Percentiles rank a stretch among this genome's conserved stretches.
Conservation (phyloP, 2,888 invertebrate species). For the Cataglyphis rosenhaueri region DNA sequence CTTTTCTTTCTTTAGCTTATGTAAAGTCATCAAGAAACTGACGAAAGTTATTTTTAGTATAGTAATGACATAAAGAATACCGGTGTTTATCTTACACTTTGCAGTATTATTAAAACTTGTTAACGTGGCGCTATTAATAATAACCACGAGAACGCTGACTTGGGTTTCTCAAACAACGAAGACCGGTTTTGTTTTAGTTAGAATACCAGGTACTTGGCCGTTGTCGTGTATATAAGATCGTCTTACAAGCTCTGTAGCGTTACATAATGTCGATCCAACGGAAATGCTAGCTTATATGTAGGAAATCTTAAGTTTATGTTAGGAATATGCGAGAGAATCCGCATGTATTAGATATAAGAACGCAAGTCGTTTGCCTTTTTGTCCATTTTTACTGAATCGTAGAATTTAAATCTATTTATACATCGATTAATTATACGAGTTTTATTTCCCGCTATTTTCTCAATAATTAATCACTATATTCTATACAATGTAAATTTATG, state of each 20-base stretch:
- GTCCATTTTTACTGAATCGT: background rate
- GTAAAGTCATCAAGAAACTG: background rate
- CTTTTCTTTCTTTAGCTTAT: background rate
- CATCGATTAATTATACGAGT: background rate
- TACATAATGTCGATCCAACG: constrained; percentile 24
- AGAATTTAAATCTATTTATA: background rate
- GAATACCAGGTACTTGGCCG: constrained; percentile 17
- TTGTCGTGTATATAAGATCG: constrained; percentile 39
- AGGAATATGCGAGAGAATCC: background rate
- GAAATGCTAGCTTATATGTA: background rate
- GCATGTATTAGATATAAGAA: background rate
- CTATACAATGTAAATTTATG: background rate
- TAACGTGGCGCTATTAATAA: constrained; percentile 44
- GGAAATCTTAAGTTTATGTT: constrained; percentile 29
- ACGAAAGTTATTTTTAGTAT: constrained; percentile 11
- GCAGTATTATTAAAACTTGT: constrained; percentile 40
- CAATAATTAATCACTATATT: background rate
- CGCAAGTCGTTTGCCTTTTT: background rate
- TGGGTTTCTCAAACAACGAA: constrained; percentile 24
- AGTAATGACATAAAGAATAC: constrained; percentile 20
- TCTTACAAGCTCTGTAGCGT: constrained; percentile 30
- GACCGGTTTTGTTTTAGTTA: constrained; percentile 49
- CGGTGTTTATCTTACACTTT: background rate
- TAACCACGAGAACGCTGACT: constrained; percentile 41
- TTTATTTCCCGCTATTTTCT: constrained; percentile 6